phyloP scores from a whole-genome alignment of 2,113 vertebrate species.

The Limanda limanda region DNA sequence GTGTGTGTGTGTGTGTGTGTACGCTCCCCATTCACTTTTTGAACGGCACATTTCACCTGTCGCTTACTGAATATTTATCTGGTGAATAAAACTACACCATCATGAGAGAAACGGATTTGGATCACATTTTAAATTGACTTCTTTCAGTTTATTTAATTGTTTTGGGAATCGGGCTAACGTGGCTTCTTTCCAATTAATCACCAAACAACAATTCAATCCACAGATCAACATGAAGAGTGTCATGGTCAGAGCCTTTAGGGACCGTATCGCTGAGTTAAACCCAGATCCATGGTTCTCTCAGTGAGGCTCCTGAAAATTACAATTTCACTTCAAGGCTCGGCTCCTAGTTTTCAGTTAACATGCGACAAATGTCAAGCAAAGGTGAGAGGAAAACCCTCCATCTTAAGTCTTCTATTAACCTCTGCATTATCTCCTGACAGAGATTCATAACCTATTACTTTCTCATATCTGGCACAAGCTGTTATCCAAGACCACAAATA shows the following conservation, averaged over 20 bases:
- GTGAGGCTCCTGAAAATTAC: background rate
- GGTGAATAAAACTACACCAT: slow-evolving; percentile 36
- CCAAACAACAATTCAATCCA: slow-evolving; percentile 36
- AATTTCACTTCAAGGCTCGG: background rate
- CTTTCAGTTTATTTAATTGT: slow-evolving; percentile 22
- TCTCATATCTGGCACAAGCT: slow-evolving; percentile 47
- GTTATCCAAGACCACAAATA: slow-evolving; percentile 58
- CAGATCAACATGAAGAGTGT: slow-evolving; percentile 39
- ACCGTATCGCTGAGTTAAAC: background rate
- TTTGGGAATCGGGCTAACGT: background rate
- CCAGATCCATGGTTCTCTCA: slow-evolving; percentile 8
- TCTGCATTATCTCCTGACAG: slow-evolving; percentile 45
- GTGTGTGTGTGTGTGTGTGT: slow-evolving; percentile 10
- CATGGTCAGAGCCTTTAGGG: slow-evolving; percentile 7
- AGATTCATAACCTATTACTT: slow-evolving; percentile 58
- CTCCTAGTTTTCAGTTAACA: slow-evolving; percentile 5
- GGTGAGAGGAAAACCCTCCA: slow-evolving; percentile 34
- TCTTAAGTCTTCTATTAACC: slow-evolving; percentile 61
- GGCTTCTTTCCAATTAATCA: slow-evolving; percentile 47
- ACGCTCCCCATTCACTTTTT: slow-evolving; percentile 51
- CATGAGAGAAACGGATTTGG: slow-evolving; percentile 32
- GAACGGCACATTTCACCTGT: slow-evolving; percentile 55
- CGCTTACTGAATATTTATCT: slow-evolving; percentile 39
- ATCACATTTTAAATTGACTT: slow-evolving; percentile 35
- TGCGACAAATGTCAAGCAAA: slow-evolving; percentile 39